Conservation (phyloP, 2,113 vertebrate species). For the Mus spicilegus region DNA sequence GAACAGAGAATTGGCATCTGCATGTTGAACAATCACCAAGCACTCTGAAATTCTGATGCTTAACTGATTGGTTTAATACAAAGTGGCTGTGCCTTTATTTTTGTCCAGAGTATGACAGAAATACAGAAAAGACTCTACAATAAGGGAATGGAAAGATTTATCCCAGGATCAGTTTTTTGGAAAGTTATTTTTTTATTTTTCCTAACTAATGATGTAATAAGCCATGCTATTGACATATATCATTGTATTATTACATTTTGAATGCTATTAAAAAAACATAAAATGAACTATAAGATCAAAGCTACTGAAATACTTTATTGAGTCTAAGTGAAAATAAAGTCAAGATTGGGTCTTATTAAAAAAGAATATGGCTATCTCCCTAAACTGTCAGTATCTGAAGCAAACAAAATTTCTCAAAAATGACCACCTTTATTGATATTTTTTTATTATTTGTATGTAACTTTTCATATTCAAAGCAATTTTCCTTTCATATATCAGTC, state of each 20-base stretch:
- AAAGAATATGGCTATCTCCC: background rate
- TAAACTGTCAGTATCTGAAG: conserved; percentile 9
- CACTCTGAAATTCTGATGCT: background rate
- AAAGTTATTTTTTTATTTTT: background rate
- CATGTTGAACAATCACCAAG: background rate
- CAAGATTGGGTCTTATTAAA: background rate
- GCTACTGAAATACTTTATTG: conserved; percentile 28
- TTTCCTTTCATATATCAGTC: background rate
- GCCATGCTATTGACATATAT: background rate
- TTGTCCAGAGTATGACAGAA: background rate
- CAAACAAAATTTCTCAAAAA: conserved; percentile 25
- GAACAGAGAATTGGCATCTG: background rate
- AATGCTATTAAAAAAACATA: conserved; percentile 16
- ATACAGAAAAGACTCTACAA: background rate
- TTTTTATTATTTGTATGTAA: conserved; percentile 8
- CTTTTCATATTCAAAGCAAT: conserved; percentile 32
- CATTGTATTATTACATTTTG: conserved; percentile 3
- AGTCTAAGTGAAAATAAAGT: background rate
- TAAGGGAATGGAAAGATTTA: background rate
- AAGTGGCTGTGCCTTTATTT: conserved; percentile 8
- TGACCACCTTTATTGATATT: background rate
- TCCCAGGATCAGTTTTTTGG: conserved; percentile 2
- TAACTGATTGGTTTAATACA: conserved; percentile 14
- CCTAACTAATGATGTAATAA: conserved; percentile 20
- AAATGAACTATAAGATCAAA: background rate